These are phyloP conservation scores for Oreotrochilus melanogaster DNA, from an alignment of 2,113 vertebrate genomes.

Conservation along the genomic window DNA sequence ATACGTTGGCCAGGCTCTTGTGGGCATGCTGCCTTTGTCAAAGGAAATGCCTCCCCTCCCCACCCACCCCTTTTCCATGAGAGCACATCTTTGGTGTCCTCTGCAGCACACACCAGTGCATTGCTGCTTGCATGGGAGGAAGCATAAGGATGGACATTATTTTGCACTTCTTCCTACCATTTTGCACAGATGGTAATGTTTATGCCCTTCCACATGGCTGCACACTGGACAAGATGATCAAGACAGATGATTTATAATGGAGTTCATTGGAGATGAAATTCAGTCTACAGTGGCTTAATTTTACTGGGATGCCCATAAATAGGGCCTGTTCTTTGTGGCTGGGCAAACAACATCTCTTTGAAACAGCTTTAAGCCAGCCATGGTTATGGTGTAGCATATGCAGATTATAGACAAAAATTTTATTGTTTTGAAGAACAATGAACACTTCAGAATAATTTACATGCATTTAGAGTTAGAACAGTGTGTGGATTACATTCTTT, in stretches of 20 bases:
- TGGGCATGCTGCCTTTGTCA: background rate
- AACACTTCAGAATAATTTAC: background rate
- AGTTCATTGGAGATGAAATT: conserved; percentile 19
- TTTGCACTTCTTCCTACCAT: conserved; percentile 29
- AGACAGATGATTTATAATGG: conserved; percentile 58
- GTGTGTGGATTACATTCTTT: background rate
- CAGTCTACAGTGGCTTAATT: conserved; percentile 17
- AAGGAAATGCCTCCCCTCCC: background rate
- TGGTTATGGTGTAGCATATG: fast-evolving
- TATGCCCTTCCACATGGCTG: conserved; percentile 36
- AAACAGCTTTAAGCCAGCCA: background rate
- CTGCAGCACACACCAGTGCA: background rate
- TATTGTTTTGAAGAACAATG: background rate
- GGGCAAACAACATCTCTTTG: background rate
- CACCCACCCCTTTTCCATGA: background rate
- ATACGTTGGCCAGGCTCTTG: background rate
- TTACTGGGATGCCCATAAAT: conserved; percentile 15
- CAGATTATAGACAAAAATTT: background rate
- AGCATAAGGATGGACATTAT: background rate
- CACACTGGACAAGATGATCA: conserved; percentile 47
- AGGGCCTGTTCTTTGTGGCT: background rate
- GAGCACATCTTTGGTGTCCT: background rate
- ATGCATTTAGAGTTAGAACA: background rate
- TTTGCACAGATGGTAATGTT: conserved; percentile 68
- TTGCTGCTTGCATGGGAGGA: background rate